Conservation (phyloP, 2,888 invertebrate species). For the Leptopilina myrica region DNA sequence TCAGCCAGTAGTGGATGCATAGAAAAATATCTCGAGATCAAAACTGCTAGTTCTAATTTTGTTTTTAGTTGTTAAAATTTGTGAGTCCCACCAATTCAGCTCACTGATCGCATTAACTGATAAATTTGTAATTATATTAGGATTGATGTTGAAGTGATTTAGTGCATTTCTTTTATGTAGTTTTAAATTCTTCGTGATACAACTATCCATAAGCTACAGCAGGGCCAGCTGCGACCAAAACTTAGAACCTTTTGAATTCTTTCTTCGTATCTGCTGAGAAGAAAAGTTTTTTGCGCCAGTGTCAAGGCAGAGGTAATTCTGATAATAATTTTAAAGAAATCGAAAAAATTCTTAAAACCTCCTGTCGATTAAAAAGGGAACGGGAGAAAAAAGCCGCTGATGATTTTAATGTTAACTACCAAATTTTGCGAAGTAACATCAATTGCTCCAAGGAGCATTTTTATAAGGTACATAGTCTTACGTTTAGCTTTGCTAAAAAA, state of each 20-base stretch:
- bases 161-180: neutral
- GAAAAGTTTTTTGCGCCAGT: neutral
- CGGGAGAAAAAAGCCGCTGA: no score
- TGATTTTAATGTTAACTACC: no score
- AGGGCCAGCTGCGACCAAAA: neutral
- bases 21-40: no score
- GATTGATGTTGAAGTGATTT: neutral
- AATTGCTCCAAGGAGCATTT: no score
- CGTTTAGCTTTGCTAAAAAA: no score
- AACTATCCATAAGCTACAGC: neutral
- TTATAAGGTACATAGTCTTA: no score
- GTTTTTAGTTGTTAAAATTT: neutral
- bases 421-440: no score
- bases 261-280: neutral
- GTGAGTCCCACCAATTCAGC: neutral
- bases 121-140: neutral
- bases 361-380: neutral
- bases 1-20: no score
- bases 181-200: neutral
- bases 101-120: neutral
- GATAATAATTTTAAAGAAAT: neutral
- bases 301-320: neutral
- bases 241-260: neutral
- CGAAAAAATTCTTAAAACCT: neutral
- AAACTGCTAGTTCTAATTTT: neutral